Base-by-base conservation (phyloP, 2,113 vertebrate species). In the Plecturocebus donacophilus region DNA sequence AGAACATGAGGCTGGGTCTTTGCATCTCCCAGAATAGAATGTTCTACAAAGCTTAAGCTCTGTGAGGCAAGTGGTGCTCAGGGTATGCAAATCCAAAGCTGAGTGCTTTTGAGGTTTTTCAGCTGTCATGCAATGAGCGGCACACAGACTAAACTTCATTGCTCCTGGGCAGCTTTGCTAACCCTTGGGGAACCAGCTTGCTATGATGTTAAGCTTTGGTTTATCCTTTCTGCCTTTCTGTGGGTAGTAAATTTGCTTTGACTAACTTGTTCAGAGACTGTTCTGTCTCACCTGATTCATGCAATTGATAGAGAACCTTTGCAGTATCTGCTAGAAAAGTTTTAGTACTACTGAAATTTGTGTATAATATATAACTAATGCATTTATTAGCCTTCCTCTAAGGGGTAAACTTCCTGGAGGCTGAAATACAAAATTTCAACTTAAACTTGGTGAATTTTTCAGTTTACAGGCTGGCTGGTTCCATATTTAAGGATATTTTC, bases 21-120 rank as follows among this genome's bases (percentile, higher is more conserved):
- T 9, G 19, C 38, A 27, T 21, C 27, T 52, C 11, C 45, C 54
- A 23, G 77, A 71, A 68, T 5, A 35, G 54, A 8, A 54, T 42
- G 27, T 16, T 45, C 49, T 56, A 25, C 8, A 30, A 71, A 54
- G 8, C 27, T 71, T 42, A 12, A 82, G 17, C 12, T 91, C 12
- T 52, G 56, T 49, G 38, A 68, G 47, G 8, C 2, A 23, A 21
- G 25, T 8, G 30, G 3, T 56, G 8, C 17, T 45, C 21, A 35
- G 38, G 8, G 32, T 25, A 10, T 56, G 12, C 21, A 23, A 56
- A 35, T 5, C 7, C 38, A 35, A 1, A 8, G 2, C 2, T 13
- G 20, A 71, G 20, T 27, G n/a, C 12, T 56, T 42, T 42, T 11
- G 47, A 30, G 27, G 13, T 42, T 64, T 81, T 20, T 68, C 27